These are phyloP conservation scores for Vulpes lagopus DNA, from an alignment of 2,113 vertebrate genomes.

Conservation along the genomic window DNA sequence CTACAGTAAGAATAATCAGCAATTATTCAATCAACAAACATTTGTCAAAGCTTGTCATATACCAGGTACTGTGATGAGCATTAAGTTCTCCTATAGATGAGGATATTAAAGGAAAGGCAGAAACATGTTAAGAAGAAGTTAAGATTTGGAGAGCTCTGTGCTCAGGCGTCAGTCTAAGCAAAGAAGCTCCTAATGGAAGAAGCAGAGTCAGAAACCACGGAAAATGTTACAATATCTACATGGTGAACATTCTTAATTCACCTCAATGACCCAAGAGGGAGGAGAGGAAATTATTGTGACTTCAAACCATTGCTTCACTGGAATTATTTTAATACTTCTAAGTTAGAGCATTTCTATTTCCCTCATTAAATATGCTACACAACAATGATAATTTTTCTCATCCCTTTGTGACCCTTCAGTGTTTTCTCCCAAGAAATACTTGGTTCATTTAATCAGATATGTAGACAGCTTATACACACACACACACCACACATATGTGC, in stretches of 20 bases:
- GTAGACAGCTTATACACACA: not conserved
- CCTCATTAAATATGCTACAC: not conserved
- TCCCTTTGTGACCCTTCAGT: not conserved
- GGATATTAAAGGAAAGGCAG: not conserved
- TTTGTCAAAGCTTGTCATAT: not conserved
- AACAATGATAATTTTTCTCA: not conserved
- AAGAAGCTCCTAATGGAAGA: not conserved
- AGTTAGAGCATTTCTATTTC: not conserved
- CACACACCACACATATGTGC: accelerated
- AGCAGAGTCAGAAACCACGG: not conserved
- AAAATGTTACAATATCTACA: not conserved
- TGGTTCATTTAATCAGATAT: not conserved
- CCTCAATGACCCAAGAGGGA: not conserved
- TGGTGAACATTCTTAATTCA: not conserved
- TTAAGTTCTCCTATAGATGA: not conserved
- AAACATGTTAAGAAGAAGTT: not conserved
- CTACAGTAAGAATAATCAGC: not conserved
- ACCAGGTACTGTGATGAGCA: not conserved
- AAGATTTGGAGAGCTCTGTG: not conserved
- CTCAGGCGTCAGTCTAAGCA: not conserved
- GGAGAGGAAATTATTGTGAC: not conserved
- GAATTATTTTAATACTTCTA: not conserved
- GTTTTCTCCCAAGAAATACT: not conserved
- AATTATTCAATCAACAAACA: not conserved
- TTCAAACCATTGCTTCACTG: not conserved